Evolutionary conservation across 2,888 invertebrate species (phyloP).

Genomic region (Magallana nippona): DNA sequence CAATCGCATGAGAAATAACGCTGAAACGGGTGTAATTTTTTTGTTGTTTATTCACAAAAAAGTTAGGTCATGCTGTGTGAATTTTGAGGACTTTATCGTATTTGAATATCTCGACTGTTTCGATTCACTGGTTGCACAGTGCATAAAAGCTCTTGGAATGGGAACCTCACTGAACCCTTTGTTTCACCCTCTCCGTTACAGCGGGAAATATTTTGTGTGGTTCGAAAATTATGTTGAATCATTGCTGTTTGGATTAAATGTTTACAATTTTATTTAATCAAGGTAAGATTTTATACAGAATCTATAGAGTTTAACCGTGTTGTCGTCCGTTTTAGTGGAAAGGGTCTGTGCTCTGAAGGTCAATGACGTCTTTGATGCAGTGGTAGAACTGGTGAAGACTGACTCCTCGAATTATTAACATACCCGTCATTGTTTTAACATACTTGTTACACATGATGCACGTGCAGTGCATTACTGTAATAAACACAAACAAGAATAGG

Average conservation of each 20-base stretch:
- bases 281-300: neutral
- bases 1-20: neutral
- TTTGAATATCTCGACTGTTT: neutral
- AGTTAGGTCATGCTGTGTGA: neutral
- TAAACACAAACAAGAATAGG: neutral
- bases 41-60: neutral
- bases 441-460: neutral
- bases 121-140: conserved; percentile 22
- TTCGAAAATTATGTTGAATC: neutral
- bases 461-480: conserved; percentile 7
- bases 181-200: neutral
- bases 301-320: no score
- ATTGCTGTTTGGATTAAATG: neutral
- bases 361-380: no score
- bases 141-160: neutral
- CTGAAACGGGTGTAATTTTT: conserved; percentile 3
- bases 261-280: neutral
- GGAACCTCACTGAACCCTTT: neutral
- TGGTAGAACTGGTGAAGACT: no score
- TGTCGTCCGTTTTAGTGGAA: no score
- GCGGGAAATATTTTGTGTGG: neutral
- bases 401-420: neutral
- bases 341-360: no score
- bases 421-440: conserved; percentile 13
- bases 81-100: conserved; percentile 2